A percentile compares a stretch with the other conserved stretches of the same genome.
These are phyloP conservation scores for Chelmon rostratus DNA, from an alignment of 2,797 vertebrate genomes.

Conservation along the genomic window DNA sequence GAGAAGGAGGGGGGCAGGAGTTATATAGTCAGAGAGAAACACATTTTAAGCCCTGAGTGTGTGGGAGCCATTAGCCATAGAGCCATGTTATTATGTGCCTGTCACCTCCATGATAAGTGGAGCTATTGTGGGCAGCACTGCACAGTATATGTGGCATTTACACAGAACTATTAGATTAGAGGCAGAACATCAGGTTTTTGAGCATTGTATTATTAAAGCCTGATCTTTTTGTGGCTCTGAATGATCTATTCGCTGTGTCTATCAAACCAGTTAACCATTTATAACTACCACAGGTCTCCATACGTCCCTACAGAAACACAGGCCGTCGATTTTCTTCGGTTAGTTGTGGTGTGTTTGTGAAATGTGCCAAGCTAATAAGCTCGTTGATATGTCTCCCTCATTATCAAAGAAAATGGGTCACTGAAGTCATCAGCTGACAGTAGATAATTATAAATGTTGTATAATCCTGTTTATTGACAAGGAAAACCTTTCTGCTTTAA, in stretches of 20 bases:
- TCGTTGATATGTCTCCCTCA: neutral
- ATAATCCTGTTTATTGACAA: neutral
- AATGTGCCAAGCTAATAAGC: neutral
- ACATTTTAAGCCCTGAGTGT: conserved; percentile 76
- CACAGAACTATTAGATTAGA: conserved; percentile 58
- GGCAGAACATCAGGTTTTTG: conserved; percentile 44
- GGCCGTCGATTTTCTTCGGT: neutral
- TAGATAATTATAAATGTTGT: neutral
- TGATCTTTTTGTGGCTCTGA: conserved; percentile 44
- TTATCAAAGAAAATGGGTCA: neutral
- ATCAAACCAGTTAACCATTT: conserved; percentile 14
- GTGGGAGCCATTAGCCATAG: conserved; percentile 78
- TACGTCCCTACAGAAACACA: neutral
- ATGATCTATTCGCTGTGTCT: conserved; percentile 1
- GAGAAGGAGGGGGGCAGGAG: conserved; percentile 58
- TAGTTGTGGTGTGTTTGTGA: neutral
- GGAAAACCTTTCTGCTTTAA: neutral
- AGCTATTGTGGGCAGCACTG: conserved; percentile 67
- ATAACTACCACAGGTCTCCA: neutral
- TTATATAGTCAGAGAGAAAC: conserved; percentile 65
- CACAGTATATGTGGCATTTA: conserved; percentile 61
- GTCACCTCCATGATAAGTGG: conserved; percentile 78
- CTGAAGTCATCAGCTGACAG: neutral
- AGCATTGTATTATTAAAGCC: conserved; percentile 38
- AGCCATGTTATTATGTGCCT: conserved; percentile 79